These are phyloP conservation scores for Cheumatopsyche charites DNA, from an alignment of 1,140 invertebrate species.

Conservation along the genomic window DNA sequence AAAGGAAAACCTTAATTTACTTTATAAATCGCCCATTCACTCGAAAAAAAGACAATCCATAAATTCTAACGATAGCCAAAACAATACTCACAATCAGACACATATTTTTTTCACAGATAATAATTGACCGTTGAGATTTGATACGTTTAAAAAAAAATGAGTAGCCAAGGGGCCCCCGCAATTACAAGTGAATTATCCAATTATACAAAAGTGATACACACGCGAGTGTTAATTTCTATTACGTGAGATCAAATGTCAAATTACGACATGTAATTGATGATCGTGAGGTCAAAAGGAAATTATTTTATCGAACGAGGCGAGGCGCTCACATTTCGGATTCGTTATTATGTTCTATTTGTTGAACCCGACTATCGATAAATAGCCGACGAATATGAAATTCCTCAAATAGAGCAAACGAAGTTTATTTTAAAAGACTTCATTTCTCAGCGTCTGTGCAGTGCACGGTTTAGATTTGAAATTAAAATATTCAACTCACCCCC, in stretches of 20 bases:
- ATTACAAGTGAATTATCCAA: conserved; percentile 13
- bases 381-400: neutral
- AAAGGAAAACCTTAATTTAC: too few species aligned
- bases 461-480: conserved; percentile 32
- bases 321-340: neutral
- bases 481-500: conserved; percentile 20
- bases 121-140: too few species aligned
- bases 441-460: neutral
- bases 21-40: too few species aligned
- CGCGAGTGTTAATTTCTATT: conserved; percentile 23
- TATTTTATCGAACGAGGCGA: neutral
- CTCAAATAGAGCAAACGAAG: conserved; percentile 3
- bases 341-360: neutral
- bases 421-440: conserved; percentile 19
- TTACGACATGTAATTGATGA: conserved; percentile 7
- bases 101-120: too few species aligned
- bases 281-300: conserved; percentile 3
- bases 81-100: too few species aligned
- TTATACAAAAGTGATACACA: conserved; percentile 16
- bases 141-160: too few species aligned
- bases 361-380: neutral
- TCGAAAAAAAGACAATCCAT: too few species aligned
- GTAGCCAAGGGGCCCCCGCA: neutral
- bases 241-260: conserved; percentile 6
- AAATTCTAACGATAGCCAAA: too few species aligned